Percentiles rank a stretch among this genome's conserved stretches.
Conservation (phyloP, 2,113 vertebrate species). For the Eublepharis macularius region DNA sequence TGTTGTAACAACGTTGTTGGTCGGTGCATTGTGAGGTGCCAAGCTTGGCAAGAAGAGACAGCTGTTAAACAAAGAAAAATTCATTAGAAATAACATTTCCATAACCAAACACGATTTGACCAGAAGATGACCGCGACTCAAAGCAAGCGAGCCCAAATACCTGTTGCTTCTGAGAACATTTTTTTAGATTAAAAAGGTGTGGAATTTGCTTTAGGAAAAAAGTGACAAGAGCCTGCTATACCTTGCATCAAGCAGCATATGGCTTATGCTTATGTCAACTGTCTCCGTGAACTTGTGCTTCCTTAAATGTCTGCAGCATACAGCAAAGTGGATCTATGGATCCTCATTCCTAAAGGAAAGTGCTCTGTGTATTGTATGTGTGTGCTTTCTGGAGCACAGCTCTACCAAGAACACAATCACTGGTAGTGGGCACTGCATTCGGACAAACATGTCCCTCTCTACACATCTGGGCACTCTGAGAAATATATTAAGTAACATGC, state of each 20-base stretch:
- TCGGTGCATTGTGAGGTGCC: slow-evolving; percentile 93
- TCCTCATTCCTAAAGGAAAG: background rate
- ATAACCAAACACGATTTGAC: background rate
- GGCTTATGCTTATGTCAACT: background rate
- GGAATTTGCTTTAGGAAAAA: background rate
- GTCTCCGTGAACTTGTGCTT: background rate
- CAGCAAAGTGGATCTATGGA: background rate
- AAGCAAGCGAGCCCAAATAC: background rate
- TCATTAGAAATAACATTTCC: background rate
- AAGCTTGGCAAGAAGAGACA: slow-evolving; percentile 96
- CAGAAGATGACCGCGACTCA: background rate
- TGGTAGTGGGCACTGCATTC: background rate
- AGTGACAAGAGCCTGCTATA: background rate
- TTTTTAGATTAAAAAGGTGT: background rate
- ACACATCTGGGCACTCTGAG: background rate
- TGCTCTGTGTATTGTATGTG: background rate
- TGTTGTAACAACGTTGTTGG: slow-evolving; percentile 87
- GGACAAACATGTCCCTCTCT: background rate
- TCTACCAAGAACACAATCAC: background rate
- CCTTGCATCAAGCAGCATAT: background rate
- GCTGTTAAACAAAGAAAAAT: slow-evolving; percentile 68
- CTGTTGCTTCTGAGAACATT: background rate
- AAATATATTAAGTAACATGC: background rate
- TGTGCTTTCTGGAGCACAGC: background rate
- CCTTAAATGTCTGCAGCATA: background rate